Evolutionary conservation across 2,797 vertebrate species (phyloP), one percentile per base, ranked within the genome.

Genomic region (Chiloscyllium punctatum): DNA sequence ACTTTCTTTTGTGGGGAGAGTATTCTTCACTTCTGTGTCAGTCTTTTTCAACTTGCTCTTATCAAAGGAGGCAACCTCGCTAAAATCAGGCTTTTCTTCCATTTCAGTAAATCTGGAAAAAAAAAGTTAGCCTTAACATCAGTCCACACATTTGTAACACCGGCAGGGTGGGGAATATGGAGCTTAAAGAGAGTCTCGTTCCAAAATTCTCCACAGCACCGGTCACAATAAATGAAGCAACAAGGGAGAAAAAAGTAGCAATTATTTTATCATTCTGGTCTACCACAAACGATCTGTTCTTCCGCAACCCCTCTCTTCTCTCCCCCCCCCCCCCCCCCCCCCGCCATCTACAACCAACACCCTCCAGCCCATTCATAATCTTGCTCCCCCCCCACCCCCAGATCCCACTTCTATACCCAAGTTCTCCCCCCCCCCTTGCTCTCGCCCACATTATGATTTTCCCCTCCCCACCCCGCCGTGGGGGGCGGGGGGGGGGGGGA

Each of bases 1-100:
- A 95, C 94, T 95, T 53, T 95, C 94, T 95, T 95, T 95, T 18
- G 94, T 95, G 27, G 94, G 94, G 33, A 95, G 94, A 3, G 94
- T 77, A 16, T 95, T 95, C 42, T 95, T 95, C 48, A 53, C 94
- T 3, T 77, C 15, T 18, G 94, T 57, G 48, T 18, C 51, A 3
- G 16, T 77, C 71, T 77, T 95, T 42, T 21, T 95, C 71, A 95
- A 95, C 48, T 77, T 74, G 42, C 30, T 57, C 51, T 77, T 94
- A 15, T 72, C 68, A 23, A 95, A 95, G 42, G 94, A 33, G 27
- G 94, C 30, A 16, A 95, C 94, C 72, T 95, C 94, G 25, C 3
- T 74, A 11, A 95, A 74, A 42, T 95, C 94, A 53, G 94, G 94
- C 77, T 95, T 95, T 13, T 95, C 94, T 33, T 72, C 69, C 94